phyloP scores from a whole-genome alignment of 2,888 invertebrate species.

The Phymatocera aterrima region DNA sequence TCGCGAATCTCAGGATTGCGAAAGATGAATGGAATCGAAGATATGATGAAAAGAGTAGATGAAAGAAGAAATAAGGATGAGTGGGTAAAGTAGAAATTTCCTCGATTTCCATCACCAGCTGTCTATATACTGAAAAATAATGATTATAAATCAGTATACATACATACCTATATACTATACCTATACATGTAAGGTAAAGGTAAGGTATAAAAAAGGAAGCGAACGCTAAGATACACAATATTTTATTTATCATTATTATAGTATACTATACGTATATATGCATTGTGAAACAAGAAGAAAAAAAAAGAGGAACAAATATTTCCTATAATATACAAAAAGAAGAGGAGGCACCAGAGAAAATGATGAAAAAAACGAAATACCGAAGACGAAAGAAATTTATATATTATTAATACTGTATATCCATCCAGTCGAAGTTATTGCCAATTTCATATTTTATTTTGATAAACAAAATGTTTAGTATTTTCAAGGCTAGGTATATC shows the following conservation, averaged over 20 bases:
- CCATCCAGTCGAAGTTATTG: constrained; percentile 64
- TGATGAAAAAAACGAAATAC: constrained; percentile 38
- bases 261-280: too few relatives aligned
- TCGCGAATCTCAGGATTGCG: constrained; percentile 59
- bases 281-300: too few relatives aligned
- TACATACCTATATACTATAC: background rate
- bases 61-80: background rate
- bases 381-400: background rate
- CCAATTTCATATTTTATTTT: constrained; percentile 72
- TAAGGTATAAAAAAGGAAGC: background rate
- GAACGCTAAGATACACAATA: constrained; percentile 28
- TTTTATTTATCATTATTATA: constrained; percentile 28
- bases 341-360: constrained; percentile 25
- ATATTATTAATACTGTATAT: constrained; percentile 47
- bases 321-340: constrained; percentile 18
- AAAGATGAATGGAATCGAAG: constrained; percentile 64
- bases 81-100: background rate
- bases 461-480: constrained; percentile 58
- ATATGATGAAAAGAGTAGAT: background rate
- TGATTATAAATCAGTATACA: background rate
- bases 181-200: background rate
- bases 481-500: constrained; percentile 54
- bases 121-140: background rate
- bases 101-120: background rate
- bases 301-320: constrained; percentile 26